Conservation (phyloP, 2,113 vertebrate species). For the Holacanthus passer region DNA sequence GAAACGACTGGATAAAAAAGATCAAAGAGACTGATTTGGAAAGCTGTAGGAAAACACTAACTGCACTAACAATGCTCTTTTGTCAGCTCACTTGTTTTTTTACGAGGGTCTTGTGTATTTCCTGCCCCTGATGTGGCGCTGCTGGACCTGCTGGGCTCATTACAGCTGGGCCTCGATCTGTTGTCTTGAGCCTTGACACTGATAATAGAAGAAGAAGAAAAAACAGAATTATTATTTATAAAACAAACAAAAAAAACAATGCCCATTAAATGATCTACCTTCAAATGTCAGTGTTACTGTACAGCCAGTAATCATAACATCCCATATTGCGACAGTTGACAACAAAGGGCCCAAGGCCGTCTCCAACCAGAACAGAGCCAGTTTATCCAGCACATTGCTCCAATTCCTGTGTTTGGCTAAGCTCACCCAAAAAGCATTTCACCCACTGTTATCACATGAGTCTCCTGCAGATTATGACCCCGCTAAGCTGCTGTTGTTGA, state of each 20-base stretch:
- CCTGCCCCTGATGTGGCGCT: constrained; percentile 45
- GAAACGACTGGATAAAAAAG: neutral
- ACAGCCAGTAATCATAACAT: constrained; percentile 2
- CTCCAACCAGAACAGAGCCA: constrained; percentile 48
- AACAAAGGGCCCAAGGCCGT: constrained; percentile 21
- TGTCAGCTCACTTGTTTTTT: constrained; percentile 86
- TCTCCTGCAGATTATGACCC: constrained; percentile 42
- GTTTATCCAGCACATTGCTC: constrained; percentile 61
- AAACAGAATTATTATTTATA: neutral
- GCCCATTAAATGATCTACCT: neutral
- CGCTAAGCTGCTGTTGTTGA: constrained; percentile 35
- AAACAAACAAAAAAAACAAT: neutral
- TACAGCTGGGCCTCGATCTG: constrained; percentile 54
- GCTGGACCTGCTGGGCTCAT: constrained; percentile 67
- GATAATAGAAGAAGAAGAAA: constrained; percentile 3
- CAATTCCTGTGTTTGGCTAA: constrained; percentile 51
- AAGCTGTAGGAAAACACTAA: neutral
- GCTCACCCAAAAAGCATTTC: constrained; percentile 41
- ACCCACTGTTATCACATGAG: constrained; percentile 14
- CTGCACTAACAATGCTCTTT: neutral
- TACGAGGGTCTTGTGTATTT: constrained; percentile 80
- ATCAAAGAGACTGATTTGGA: neutral
- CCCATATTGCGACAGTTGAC: neutral
- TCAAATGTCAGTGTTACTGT: neutral
- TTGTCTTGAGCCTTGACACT: constrained; percentile 76